These are phyloP conservation scores for Dryas iulia DNA, from an alignment of 1,140 invertebrate species.

Conservation along the genomic window DNA sequence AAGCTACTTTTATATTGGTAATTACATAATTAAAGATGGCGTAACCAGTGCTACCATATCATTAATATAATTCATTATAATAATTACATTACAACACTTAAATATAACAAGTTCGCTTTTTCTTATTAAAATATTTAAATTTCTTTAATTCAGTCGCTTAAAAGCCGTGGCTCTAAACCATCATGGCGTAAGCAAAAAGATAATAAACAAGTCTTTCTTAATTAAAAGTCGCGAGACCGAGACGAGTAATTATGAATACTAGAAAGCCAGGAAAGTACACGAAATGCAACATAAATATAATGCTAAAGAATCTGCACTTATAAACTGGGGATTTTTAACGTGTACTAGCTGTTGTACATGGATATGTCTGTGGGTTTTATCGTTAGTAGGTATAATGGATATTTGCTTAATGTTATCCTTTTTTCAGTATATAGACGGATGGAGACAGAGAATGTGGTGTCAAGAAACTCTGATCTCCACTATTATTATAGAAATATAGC, in stretches of 20 bases:
- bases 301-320: not conserved
- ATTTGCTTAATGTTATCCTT: too few relatives aligned
- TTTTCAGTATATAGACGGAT: too few relatives aligned
- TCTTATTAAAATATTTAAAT: slow-evolving; percentile 36
- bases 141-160: slow-evolving; percentile 41
- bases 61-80: not conserved
- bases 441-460: too few relatives aligned
- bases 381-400: too few relatives aligned
- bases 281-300: not conserved
- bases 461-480: too few relatives aligned
- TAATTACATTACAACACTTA: slow-evolving; percentile 9
- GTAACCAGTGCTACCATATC: not conserved
- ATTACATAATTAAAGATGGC: not conserved
- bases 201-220: slow-evolving; percentile 54
- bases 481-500: too few relatives aligned
- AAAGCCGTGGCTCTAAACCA: slow-evolving; percentile 13
- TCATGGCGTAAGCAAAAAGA: slow-evolving; percentile 41
- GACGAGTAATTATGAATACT: slow-evolving; percentile 3
- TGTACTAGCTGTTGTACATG: not conserved
- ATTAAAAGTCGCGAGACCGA: slow-evolving; percentile 42
- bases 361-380: not conserved
- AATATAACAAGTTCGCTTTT: slow-evolving; percentile 7
- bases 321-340: not conserved
- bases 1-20: too few relatives aligned
- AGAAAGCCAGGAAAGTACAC: slow-evolving; percentile 3